Evolutionary conservation across 2,888 invertebrate species (phyloP).

Genomic region (Cerastoderma edule): DNA sequence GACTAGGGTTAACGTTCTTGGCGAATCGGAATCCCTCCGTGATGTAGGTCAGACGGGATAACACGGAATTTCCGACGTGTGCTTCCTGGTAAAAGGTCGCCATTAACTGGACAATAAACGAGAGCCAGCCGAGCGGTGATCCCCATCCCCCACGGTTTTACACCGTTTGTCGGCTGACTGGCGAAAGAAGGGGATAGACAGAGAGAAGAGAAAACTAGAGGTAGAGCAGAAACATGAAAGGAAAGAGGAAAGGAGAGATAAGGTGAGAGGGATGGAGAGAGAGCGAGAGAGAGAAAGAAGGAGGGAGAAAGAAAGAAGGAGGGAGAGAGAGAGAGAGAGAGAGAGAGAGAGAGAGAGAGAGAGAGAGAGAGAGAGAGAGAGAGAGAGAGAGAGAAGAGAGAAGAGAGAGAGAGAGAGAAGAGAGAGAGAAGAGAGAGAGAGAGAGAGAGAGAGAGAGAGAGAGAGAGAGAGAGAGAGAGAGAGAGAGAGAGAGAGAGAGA

Average conservation of each 20-base stretch:
- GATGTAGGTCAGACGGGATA: no score
- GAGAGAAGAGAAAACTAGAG: neutral
- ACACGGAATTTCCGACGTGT: no score
- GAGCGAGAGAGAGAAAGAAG: neutral
- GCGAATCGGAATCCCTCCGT: no score
- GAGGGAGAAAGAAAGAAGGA: neutral
- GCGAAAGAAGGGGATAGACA: neutral
- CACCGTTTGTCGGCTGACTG: no score
- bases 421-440: neutral
- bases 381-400: neutral
- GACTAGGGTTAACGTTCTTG: no score
- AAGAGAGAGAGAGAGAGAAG: neutral
- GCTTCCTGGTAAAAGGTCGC: no score
- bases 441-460: neutral
- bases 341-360: neutral
- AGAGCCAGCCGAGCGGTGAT: no score
- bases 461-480: neutral
- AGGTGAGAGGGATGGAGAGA: neutral
- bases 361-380: neutral
- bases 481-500: neutral
- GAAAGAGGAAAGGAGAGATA: neutral
- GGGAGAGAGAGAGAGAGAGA: neutral
- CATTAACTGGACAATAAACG: no score
- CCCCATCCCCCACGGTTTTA: no score
- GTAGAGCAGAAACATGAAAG: neutral